These are phyloP conservation scores for Lutjanus campechanus DNA, from an alignment of 2,797 vertebrate species.

Conservation along the genomic window DNA sequence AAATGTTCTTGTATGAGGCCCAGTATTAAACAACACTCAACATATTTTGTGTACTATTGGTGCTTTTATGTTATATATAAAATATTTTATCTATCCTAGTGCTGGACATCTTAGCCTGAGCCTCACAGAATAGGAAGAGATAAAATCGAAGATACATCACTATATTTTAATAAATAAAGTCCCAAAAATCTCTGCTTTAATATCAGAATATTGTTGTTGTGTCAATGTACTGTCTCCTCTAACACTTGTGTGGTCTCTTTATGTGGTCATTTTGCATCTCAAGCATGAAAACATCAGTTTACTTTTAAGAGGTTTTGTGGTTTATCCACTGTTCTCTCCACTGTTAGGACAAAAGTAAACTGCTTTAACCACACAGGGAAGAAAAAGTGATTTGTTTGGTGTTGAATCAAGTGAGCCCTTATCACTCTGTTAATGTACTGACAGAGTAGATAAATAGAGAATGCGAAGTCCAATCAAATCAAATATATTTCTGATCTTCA, in stretches of 20 bases:
- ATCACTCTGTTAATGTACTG: constrained; percentile 9
- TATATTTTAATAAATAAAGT: constrained; percentile 9
- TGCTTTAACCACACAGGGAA: neutral
- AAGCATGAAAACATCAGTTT: constrained; percentile 6
- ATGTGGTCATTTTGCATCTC: neutral
- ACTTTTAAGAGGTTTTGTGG: neutral
- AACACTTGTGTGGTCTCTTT: neutral
- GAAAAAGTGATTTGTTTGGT: constrained; percentile 1
- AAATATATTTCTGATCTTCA: constrained; percentile 11
- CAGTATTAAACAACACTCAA: neutral
- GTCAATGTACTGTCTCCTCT: constrained; percentile 8
- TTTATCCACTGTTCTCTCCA: neutral
- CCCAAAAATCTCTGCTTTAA: neutral
- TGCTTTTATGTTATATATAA: neutral
- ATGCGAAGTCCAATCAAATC: constrained; percentile 8
- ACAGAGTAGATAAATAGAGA: constrained; percentile 14
- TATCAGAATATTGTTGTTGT: constrained; percentile 8
- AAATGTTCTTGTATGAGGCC: no score
- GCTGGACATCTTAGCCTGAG: neutral
- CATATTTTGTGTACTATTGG: neutral
- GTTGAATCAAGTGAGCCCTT: neutral
- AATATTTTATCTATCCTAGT: neutral
- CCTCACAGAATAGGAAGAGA: neutral
- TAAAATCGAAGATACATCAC: neutral
- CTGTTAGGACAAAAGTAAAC: neutral